Evolutionary conservation across 1,140 invertebrate genomes (phyloP).

Genomic region (Intoshia linei): DNA sequence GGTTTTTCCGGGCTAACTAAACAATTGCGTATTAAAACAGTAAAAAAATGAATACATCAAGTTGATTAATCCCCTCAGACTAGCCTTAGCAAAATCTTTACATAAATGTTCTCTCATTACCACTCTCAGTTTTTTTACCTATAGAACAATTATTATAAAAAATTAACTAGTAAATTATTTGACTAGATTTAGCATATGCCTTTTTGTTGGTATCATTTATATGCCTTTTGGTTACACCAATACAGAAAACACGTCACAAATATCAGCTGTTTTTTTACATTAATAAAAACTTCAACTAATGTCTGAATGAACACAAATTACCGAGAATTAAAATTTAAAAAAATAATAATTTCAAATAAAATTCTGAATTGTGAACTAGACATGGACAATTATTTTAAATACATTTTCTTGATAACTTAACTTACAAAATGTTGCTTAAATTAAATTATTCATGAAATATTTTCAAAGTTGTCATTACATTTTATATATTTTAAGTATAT

Average conservation of each 20-base stretch:
- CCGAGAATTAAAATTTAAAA: not conserved
- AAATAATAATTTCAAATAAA: too few relatives aligned
- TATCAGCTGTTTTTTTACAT: constrained; percentile 91
- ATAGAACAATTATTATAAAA: too few relatives aligned
- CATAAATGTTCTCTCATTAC: constrained; percentile 3
- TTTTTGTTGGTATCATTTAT: constrained; percentile 68
- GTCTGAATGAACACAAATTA: constrained; percentile 26
- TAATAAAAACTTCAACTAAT: constrained; percentile 69
- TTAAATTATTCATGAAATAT: too few relatives aligned
- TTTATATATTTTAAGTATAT: too few relatives aligned
- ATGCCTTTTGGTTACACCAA: constrained; percentile 82
- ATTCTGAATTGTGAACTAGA: too few relatives aligned
- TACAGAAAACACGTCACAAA: constrained; percentile 70
- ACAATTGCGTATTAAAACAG: not conserved
- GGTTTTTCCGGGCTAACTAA: not conserved
- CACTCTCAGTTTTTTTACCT: constrained; percentile 3
- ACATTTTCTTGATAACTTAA: too few relatives aligned
- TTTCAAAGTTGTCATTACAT: too few relatives aligned
- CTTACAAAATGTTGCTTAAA: too few relatives aligned
- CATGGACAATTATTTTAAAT: too few relatives aligned
- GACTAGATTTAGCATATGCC: constrained; percentile 79
- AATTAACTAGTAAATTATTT: constrained; percentile 30
- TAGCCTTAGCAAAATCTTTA: constrained; percentile 28
- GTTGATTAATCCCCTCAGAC: constrained; percentile 67
- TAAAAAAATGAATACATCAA: constrained; percentile 32